These are phyloP conservation scores for Hetaerina americana DNA, from an alignment of 1,140 invertebrate species.

Conservation along the genomic window DNA sequence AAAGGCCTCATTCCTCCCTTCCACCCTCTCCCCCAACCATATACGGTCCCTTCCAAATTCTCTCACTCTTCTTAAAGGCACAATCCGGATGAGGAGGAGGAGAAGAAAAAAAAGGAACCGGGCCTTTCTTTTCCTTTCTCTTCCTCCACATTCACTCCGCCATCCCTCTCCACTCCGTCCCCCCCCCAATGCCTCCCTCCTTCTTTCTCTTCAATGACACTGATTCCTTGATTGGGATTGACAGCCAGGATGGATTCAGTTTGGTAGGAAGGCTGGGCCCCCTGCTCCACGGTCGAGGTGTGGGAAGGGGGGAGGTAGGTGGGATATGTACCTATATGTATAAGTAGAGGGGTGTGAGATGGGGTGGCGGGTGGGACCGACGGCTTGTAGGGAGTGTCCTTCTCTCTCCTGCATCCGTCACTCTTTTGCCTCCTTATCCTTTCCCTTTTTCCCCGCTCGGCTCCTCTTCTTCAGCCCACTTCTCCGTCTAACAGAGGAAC, in stretches of 20 bases:
- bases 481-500: too few species aligned
- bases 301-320: not conserved
- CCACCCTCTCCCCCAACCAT: not conserved
- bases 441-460: too few species aligned
- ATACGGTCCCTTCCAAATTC: not conserved
- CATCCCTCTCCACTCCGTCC: not conserved
- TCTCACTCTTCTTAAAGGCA: not conserved
- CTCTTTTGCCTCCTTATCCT: too few species aligned
- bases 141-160: too few species aligned
- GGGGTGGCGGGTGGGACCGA: too few species aligned
- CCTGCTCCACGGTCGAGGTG: not conserved
- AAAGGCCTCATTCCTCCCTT: too few species aligned
- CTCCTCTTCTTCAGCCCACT: too few species aligned
- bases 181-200: not conserved
- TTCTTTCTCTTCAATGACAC: not conserved
- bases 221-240: not conserved
- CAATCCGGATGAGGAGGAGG: not conserved
- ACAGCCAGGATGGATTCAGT: not conserved
- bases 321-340: too few species aligned
- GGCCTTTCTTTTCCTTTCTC: too few species aligned
- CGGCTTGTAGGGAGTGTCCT: too few species aligned
- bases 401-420: too few species aligned
- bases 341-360: too few species aligned
- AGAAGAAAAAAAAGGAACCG: not conserved
- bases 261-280: not conserved